Evolutionary conservation across 2,113 vertebrate genomes (phyloP).

Genomic region (Lampris megalopsis): DNA sequence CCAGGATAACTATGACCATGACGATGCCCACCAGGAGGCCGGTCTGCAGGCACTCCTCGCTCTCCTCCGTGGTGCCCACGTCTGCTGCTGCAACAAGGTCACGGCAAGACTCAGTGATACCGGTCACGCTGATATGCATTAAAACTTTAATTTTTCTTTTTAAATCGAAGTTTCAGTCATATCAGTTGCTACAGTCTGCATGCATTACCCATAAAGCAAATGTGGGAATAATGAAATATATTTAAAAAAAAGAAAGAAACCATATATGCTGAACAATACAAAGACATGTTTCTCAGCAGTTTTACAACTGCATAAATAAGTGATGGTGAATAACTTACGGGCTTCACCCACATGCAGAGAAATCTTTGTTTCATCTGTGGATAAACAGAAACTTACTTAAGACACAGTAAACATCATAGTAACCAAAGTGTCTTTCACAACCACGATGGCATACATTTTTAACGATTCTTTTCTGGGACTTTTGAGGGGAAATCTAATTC

Average conservation of each 20-base stretch:
- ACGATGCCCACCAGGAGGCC: constrained; percentile 89
- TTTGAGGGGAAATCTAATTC: too few relatives aligned
- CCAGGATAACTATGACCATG: constrained; percentile 86
- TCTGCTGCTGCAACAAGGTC: constrained; percentile 79
- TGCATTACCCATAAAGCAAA: too few relatives aligned
- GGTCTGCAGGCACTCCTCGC: constrained; percentile 79
- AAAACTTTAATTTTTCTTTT: too few relatives aligned
- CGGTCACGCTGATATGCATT: too few relatives aligned
- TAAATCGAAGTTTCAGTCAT: too few relatives aligned
- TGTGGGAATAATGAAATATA: too few relatives aligned
- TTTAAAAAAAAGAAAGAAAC: too few relatives aligned
- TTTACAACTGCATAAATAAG: background rate
- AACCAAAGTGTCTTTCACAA: background rate
- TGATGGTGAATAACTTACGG: constrained; percentile 77
- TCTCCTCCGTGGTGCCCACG: constrained; percentile 77
- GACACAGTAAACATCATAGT: background rate
- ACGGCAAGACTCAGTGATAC: background rate
- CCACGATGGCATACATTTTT: too few relatives aligned
- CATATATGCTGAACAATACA: background rate
- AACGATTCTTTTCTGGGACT: too few relatives aligned
- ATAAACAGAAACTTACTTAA: background rate
- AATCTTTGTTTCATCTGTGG: constrained; percentile 88
- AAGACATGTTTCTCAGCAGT: background rate
- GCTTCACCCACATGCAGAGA: constrained; percentile 88
- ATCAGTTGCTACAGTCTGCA: too few relatives aligned